Percentiles rank a stretch among this genome's conserved stretches.
Conservation (phyloP, 2,888 invertebrate species). For the Imbricaverruca yamaguchii region DNA sequence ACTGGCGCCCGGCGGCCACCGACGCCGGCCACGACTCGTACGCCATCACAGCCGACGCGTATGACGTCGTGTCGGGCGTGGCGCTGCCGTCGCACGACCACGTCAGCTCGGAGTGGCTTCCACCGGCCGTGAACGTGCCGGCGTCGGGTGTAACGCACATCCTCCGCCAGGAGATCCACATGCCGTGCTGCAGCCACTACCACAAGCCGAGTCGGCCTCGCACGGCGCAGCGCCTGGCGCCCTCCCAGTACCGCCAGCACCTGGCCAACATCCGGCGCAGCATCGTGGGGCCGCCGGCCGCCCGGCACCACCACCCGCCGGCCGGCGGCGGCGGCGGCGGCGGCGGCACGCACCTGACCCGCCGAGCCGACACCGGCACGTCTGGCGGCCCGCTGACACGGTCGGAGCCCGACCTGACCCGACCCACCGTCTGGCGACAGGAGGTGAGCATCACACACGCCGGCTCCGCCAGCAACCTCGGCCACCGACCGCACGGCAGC, state of each 20-base stretch:
- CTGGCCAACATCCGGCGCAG: not conserved
- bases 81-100: not conserved
- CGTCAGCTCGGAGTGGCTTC: not conserved
- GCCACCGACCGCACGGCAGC: too few species aligned
- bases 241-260: conserved; percentile 13
- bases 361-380: too few species aligned
- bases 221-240: not conserved
- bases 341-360: too few species aligned
- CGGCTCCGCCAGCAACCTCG: too few species aligned
- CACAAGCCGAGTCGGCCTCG: not conserved
- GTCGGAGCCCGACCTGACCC: too few species aligned
- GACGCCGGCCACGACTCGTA: not conserved
- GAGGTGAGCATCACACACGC: too few species aligned
- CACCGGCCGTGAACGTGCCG: not conserved
- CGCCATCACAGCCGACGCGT: too few species aligned
- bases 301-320: not conserved
- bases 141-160: not conserved
- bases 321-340: too few species aligned
- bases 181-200: not conserved
- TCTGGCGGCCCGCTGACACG: too few species aligned
- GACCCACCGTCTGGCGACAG: too few species aligned
- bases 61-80: not conserved
- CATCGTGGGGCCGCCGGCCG: not conserved
- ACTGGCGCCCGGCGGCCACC: not conserved
- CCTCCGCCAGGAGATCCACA: conserved; percentile 7